Evolutionary conservation across 2,888 invertebrate genomes (phyloP).

Genomic region (Therioaphis trifolii): DNA sequence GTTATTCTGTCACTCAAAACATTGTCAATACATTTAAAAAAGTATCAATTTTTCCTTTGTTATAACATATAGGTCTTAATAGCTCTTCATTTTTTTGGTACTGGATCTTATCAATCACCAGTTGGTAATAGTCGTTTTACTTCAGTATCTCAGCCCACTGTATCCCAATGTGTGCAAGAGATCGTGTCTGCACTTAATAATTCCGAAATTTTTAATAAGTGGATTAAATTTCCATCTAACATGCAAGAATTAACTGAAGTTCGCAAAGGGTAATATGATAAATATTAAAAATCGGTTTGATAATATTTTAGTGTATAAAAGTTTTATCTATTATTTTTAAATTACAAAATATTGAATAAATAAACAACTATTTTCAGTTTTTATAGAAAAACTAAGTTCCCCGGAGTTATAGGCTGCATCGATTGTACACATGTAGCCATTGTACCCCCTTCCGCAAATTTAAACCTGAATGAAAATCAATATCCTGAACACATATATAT

Average conservation of each 20-base stretch:
- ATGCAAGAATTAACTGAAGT: neutral
- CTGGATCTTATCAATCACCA: neutral
- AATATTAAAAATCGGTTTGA: too few species aligned
- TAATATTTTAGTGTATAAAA: too few species aligned
- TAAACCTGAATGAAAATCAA: constrained; percentile 28
- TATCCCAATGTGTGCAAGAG: neutral
- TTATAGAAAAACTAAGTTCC: constrained; percentile 8
- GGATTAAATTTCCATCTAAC: neutral
- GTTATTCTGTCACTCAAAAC: too few species aligned
- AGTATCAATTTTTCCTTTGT: too few species aligned
- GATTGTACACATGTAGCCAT: constrained; percentile 17
- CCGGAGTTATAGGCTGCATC: neutral
- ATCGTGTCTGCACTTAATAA: neutral
- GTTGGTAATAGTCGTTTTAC: neutral
- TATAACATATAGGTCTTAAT: neutral
- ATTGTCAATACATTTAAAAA: too few species aligned
- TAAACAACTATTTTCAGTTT: neutral
- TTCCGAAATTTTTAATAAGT: neutral
- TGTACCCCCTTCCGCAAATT: constrained; percentile 17
- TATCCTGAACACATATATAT: constrained; percentile 26
- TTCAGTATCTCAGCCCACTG: neutral
- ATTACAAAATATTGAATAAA: neutral
- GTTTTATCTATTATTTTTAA: neutral
- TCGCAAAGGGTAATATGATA: neutral
- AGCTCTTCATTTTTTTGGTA: neutral